Percentiles rank a stretch among this genome's conserved stretches.
Conservation (phyloP, 2,888 invertebrate genomes). For the Zygogramma bicolorata region DNA sequence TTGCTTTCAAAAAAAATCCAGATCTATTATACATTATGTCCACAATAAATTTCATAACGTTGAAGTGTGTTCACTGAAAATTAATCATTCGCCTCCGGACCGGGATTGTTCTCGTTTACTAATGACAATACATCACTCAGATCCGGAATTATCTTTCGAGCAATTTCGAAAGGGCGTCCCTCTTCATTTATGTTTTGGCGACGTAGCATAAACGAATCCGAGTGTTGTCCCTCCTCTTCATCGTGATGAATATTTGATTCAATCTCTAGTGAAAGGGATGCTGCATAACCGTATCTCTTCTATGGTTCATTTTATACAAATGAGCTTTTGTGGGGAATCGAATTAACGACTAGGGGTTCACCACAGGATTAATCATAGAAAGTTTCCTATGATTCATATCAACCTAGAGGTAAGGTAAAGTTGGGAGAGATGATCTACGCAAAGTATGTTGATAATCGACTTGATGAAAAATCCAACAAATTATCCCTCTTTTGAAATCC, state of each 20-base stretch:
- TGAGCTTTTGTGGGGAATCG: not conserved
- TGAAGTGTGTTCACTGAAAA: not conserved
- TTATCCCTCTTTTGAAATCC: too few relatives aligned
- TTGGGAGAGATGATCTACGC: too few relatives aligned
- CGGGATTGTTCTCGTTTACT: not conserved
- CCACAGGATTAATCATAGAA: not conserved
- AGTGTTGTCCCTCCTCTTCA: not conserved
- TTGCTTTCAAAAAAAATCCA: not conserved
- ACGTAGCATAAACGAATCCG: not conserved
- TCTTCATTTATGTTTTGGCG: not conserved
- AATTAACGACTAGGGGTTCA: not conserved
- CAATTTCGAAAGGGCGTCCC: not conserved
- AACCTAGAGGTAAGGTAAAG: too few relatives aligned
- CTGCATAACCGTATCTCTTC: not conserved
- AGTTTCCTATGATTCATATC: not conserved
- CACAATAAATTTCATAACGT: not conserved
- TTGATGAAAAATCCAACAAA: too few relatives aligned
- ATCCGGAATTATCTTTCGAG: not conserved
- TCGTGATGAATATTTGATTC: not conserved
- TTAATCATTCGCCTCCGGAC: not conserved
- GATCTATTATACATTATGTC: not conserved
- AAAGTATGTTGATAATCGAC: too few relatives aligned
- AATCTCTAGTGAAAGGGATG: not conserved
- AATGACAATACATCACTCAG: not conserved
- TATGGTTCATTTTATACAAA: not conserved